Conservation (phyloP, 2,113 vertebrate species). For the Erinaceus europaeus region DNA sequence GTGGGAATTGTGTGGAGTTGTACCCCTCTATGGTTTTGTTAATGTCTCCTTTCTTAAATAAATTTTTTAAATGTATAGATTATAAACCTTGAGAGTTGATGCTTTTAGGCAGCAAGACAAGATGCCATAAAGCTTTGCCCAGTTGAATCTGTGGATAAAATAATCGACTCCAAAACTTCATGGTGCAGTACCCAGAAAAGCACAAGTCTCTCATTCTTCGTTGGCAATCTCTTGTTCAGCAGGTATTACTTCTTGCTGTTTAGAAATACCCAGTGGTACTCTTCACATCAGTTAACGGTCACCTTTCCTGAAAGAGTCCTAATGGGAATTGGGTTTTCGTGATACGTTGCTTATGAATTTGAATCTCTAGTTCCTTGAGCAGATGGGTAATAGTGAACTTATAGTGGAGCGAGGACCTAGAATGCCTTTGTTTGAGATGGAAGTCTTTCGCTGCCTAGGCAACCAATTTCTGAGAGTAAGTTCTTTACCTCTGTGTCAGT, state of each 20-base stretch:
- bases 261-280: background rate
- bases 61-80: background rate
- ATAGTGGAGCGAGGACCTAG: background rate
- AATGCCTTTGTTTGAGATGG: background rate
- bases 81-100: background rate
- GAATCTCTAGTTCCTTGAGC: background rate
- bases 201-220: background rate
- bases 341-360: background rate
- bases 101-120: background rate
- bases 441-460: background rate
- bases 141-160: background rate
- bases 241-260: background rate
- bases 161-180: background rate
- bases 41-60: too few species aligned
- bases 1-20: too few species aligned
- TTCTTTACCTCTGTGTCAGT: background rate
- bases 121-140: background rate
- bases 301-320: background rate
- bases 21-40: too few species aligned
- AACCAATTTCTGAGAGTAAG: background rate
- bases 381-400: background rate
- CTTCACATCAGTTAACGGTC: background rate
- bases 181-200: background rate
- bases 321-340: background rate
- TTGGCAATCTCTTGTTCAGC: background rate